Evolutionary conservation across 23 tunicate species (phyloP).

Genomic region (Oikopleura dioica): DNA sequence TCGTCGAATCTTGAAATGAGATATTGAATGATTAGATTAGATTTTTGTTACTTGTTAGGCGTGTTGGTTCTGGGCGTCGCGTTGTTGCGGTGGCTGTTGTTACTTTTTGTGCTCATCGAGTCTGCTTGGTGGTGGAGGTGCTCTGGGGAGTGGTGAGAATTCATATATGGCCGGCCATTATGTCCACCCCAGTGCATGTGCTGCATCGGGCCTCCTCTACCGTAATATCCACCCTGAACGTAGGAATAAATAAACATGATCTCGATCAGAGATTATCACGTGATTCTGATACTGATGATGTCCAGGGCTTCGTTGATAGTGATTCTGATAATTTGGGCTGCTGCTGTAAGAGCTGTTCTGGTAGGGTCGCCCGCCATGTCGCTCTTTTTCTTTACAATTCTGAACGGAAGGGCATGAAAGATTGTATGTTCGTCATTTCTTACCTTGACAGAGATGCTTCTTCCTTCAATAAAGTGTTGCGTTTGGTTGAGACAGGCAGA

Average conservation of each 20-base stretch:
- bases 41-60: too few species aligned
- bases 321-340: background rate
- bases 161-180: too few species aligned
- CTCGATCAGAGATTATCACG: too few species aligned
- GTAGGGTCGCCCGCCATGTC: background rate
- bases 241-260: too few species aligned
- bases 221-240: too few species aligned
- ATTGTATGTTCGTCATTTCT: background rate
- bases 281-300: too few species aligned
- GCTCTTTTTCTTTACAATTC: background rate
- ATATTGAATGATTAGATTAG: too few species aligned
- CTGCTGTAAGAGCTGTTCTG: background rate
- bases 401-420: background rate
- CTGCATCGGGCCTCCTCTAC: too few species aligned
- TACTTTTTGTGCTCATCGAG: too few species aligned
- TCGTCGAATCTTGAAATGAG: background rate
- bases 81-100: background rate
- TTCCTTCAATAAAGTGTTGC: background rate
- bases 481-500: background rate
- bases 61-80: background rate
- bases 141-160: too few species aligned
- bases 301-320: background rate
- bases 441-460: background rate
- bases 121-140: too few species aligned
- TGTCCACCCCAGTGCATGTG: too few species aligned